phyloP scores from a whole-genome alignment of 1,140 invertebrate genomes.

The Atta cephalotes region DNA sequence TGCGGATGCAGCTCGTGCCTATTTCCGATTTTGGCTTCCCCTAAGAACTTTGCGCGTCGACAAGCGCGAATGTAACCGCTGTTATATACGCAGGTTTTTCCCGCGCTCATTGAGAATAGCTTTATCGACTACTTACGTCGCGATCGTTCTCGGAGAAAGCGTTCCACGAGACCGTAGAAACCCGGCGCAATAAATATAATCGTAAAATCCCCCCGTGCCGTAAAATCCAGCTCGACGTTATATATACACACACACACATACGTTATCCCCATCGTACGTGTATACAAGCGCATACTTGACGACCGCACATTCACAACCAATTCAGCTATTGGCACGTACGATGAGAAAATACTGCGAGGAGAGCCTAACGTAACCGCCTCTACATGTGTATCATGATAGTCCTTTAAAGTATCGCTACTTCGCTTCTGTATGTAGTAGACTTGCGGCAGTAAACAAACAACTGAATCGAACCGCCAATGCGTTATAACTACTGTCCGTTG shows the following conservation, averaged over 20 bases:
- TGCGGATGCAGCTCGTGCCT: background rate
- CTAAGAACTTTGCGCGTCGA: constrained; percentile 8
- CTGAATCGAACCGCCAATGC: constrained; percentile 11
- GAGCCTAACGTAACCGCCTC: constrained; percentile 60
- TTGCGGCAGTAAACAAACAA: constrained; percentile 50
- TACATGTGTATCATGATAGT: constrained; percentile 65
- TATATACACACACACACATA: constrained; percentile 7
- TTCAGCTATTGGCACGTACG: constrained; percentile 77
- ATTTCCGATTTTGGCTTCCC: background rate
- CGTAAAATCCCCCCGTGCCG: constrained; percentile 75
- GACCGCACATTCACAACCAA: background rate
- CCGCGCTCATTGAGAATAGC: constrained; percentile 79
- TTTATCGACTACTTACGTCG: constrained; percentile 81
- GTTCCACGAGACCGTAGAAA: constrained; percentile 66
- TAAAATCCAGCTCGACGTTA: constrained; percentile 72
- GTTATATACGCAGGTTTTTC: constrained; percentile 72
- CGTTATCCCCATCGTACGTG: background rate
- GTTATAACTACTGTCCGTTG: constrained; percentile 42
- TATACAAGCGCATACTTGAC: constrained; percentile 5
- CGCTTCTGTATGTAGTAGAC: constrained; percentile 8
- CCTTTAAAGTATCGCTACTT: constrained; percentile 65
- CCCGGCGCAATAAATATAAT: constrained; percentile 79
- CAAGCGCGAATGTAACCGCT: constrained; percentile 66
- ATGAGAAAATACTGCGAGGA: constrained; percentile 74
- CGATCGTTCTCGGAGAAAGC: constrained; percentile 75